A percentile compares a stretch with the other conserved stretches of the same genome.
Evolutionary conservation across 2,113 vertebrate genomes (phyloP).

Genomic region (Sus scrofa): T2T-Sscrofa CM000812.6:153553501-153554000

Average conservation of each 20-base stretch:
- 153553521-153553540: not conserved
- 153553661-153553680: not conserved
- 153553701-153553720: not conserved
- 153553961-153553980: not conserved
- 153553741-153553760: not conserved
- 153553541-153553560: not conserved
- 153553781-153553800: fast-evolving
- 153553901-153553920: not conserved
- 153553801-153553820: fast-evolving
- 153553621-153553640: not conserved
- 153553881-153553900: not conserved
- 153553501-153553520: not conserved
- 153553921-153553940: not conserved
- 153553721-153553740: not conserved
- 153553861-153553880: not conserved
- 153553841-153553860: no score
- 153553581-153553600: fast-evolving
- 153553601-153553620: not conserved
- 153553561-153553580: not conserved
- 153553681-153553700: not conserved
- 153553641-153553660: fast-evolving
- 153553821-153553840: no score
- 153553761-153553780: not conserved
- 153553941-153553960: not conserved
- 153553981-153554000: not conserved